These are phyloP conservation scores for Seira musarum DNA, from an alignment of 2,888 invertebrate species.

Conservation along the genomic window DNA sequence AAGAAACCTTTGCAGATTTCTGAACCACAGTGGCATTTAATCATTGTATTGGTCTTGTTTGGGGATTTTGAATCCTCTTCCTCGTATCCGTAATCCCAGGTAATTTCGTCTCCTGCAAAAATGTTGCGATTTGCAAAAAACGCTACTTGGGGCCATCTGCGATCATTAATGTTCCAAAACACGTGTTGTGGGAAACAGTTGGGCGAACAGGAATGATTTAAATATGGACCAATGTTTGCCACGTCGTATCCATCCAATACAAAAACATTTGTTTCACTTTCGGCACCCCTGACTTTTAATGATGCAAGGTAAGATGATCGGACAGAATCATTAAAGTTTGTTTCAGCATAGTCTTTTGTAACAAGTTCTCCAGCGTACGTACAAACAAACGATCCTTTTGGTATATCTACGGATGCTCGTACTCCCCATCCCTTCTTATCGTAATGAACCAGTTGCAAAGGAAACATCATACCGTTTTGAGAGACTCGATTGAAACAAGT, in stretches of 20 bases:
- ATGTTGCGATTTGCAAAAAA: slow-evolving; percentile 89
- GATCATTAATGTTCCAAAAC: slow-evolving; percentile 88
- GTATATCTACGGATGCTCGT: slow-evolving; percentile 79
- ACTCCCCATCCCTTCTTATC: slow-evolving; percentile 89
- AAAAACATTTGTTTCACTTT: too few species aligned
- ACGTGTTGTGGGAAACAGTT: slow-evolving; percentile 91
- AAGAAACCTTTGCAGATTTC: too few species aligned
- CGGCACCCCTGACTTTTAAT: too few species aligned
- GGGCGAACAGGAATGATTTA: slow-evolving; percentile 93
- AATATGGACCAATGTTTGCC: slow-evolving; percentile 92
- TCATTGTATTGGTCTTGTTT: too few species aligned
- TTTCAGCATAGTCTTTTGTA: not conserved
- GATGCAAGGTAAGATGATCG: too few species aligned
- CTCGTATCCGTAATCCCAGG: slow-evolving; percentile 83
- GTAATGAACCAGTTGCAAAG: slow-evolving; percentile 82
- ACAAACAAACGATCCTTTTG: slow-evolving; percentile 86
- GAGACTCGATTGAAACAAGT: slow-evolving; percentile 90
- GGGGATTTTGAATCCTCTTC: too few species aligned
- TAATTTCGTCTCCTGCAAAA: slow-evolving; percentile 83
- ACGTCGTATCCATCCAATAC: slow-evolving; percentile 93
- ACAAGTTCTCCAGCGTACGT: slow-evolving; percentile 75
- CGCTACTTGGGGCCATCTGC: slow-evolving; percentile 90
- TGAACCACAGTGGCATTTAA: too few species aligned
- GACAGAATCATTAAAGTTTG: not conserved
- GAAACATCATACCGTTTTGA: slow-evolving; percentile 81